Evolutionary conservation across 2,797 vertebrate species (phyloP), one percentile per base, ranked within the genome.

Genomic region (Falco naumanni): DNA sequence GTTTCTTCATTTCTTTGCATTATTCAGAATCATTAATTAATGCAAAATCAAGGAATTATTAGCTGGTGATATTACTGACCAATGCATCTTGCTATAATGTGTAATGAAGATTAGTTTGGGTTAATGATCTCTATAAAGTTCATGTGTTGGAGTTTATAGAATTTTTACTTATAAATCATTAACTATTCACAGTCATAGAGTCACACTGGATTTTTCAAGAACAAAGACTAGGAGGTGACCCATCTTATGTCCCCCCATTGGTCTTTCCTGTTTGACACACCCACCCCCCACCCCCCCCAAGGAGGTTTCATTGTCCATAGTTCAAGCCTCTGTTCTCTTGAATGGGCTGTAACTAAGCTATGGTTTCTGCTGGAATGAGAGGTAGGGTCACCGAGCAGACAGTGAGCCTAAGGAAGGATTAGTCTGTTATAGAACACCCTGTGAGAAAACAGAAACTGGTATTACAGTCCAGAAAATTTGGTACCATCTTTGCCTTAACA

Each of bases 361-460:
- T 39, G 31, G 14, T 28, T 84, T 78, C 53, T 76, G 21, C 13
- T 11, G 69, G n/a, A 74, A 64, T 34, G 37, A 48, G 28, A 31
- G 8, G 10, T 25, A 51, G 24, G 10, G 39, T 60, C 37, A 48
- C 53, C 34, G 33, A 63, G 28, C 11, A 54, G 48, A 69, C 7
- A 50, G 13, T 21, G 31, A 82, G 18, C 22, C 19, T 26, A 39
- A 26, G 24, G 28, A 34, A 82, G 28, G 16, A 47, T 76, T 21
- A 78, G 9, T 41, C 39, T 64, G 26, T 61, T 51, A 56, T 6
- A 66, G 41, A 85, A 6, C 3, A 64, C 8, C 8, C 10, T 26
- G 24, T 26, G 51, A 83, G 28, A 47, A 64, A 64, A 51, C 2
- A 80, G 51, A 69, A 92, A 60, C 9, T 0, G 0, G 5, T 10